phyloP scores from a whole-genome alignment of 2,888 invertebrate genomes.

The Cheilosia scutellata region DNA sequence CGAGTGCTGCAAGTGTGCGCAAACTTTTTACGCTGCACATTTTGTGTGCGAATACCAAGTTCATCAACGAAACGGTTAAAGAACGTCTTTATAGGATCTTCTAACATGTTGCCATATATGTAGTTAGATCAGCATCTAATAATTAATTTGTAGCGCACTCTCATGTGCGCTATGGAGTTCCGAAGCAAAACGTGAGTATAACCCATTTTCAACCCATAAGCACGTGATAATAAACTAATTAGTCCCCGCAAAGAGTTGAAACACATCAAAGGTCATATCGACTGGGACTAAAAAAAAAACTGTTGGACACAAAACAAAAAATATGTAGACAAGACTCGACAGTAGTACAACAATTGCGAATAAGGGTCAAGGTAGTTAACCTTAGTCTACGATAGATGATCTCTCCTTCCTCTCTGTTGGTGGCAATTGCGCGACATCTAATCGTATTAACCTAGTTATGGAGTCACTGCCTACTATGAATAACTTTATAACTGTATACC shows the following conservation, averaged over 20 bases:
- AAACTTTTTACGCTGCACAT: too few relatives aligned
- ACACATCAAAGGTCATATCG: constrained; percentile 7
- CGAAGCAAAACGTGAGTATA: too few relatives aligned
- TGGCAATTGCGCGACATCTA: constrained; percentile 38
- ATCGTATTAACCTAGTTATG: constrained; percentile 61
- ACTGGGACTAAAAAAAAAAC: not conserved
- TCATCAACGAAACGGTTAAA: too few relatives aligned
- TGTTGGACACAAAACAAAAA: not conserved
- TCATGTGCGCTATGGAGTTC: too few relatives aligned
- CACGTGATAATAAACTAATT: not conserved
- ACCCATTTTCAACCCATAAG: too few relatives aligned
- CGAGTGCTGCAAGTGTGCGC: too few relatives aligned
- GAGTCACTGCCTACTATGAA: constrained; percentile 30
- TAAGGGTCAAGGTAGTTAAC: constrained; percentile 66
- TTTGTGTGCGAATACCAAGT: too few relatives aligned
- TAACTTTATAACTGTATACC: constrained; percentile 18
- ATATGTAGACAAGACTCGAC: not conserved
- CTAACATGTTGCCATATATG: too few relatives aligned
- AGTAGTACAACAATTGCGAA: constrained; percentile 16
- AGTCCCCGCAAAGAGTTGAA: constrained; percentile 12
- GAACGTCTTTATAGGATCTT: too few relatives aligned
- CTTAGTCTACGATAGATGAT: constrained; percentile 19
- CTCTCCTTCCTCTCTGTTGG: not conserved
- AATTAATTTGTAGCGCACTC: too few relatives aligned
- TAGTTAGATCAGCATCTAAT: too few relatives aligned